A percentile compares a stretch with the other conserved stretches of the same genome.
phyloP scores from a whole-genome alignment of 2,797 vertebrate genomes.

The Gambelia wislizenii region DNA sequence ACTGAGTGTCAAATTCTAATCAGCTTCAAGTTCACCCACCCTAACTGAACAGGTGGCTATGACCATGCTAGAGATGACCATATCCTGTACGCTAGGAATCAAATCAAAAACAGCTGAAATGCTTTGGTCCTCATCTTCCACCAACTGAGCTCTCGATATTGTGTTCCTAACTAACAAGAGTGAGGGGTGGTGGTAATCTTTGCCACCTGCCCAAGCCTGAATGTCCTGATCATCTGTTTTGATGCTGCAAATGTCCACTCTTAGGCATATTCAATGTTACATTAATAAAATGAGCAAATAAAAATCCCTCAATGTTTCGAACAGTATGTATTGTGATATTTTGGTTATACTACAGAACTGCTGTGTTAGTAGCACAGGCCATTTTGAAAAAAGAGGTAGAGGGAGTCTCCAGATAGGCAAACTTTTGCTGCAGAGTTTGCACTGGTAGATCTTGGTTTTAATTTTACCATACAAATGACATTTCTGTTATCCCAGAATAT shows the following conservation, averaged over 20 bases:
- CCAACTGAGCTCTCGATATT: conserved; percentile 60
- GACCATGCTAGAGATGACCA: conserved; percentile 34
- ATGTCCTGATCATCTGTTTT: not conserved
- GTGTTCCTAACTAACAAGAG: conserved; percentile 47
- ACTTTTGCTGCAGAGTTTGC: too few species aligned
- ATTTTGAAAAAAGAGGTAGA: not conserved
- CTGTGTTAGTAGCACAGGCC: too few species aligned
- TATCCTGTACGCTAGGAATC: conserved; percentile 58
- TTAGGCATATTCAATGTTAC: not conserved
- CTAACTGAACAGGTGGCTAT: conserved; percentile 69
- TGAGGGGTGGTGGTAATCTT: conserved; percentile 62
- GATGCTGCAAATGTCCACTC: not conserved
- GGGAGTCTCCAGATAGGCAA: too few species aligned
- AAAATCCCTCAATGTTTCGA: not conserved
- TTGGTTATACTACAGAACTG: not conserved
- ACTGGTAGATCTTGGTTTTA: too few species aligned
- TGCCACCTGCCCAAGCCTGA: conserved; percentile 47
- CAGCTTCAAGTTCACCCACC: conserved; percentile 59
- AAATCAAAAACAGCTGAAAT: conserved; percentile 67
- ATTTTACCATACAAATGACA: too few species aligned
- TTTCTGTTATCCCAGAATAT: not conserved
- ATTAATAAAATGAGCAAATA: not conserved
- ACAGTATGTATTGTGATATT: not conserved
- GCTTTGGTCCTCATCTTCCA: conserved; percentile 40
- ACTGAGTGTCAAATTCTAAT: conserved; percentile 62